phyloP scores from a whole-genome alignment of 1,140 invertebrate genomes.

The Caenorhabditis elegans region WBcel235 BX284605.5:7110501-7111000 shows the following conservation, averaged over 20 bases:
- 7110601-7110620: conserved; percentile 30
- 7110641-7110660: conserved; percentile 9
- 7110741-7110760: too few relatives aligned
- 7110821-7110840: background rate
- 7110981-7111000: too few relatives aligned
- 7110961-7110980: too few relatives aligned
- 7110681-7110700: background rate
- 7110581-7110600: conserved; percentile 28
- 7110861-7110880: conserved; percentile 9
- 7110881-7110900: background rate
- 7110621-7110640: conserved; percentile 30
- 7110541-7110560: background rate
- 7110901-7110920: background rate
- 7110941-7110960: background rate
- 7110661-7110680: background rate
- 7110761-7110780: background rate
- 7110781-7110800: background rate
- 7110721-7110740: conserved; percentile 1
- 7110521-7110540: background rate
- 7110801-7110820: background rate
- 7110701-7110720: background rate
- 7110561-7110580: conserved; percentile 19
- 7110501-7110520: conserved; percentile 23
- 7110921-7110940: background rate
- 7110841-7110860: conserved; percentile 14